A percentile compares a stretch with the other conserved stretches of the same genome.
These are phyloP conservation scores for Plotosus lineatus DNA, from an alignment of 2,113 vertebrate genomes.

Conservation along the genomic window DNA sequence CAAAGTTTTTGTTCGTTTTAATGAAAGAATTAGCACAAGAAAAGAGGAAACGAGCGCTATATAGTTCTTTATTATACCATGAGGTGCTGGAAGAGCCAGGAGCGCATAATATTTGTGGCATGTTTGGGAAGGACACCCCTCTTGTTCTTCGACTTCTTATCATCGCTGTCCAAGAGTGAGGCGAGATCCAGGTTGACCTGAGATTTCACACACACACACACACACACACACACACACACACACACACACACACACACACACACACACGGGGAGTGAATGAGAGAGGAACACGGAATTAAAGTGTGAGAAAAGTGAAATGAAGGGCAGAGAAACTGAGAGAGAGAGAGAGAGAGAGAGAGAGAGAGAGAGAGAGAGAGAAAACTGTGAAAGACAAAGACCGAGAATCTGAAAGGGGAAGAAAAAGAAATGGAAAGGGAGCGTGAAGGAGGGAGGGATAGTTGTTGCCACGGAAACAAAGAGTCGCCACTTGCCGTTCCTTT, in stretches of 20 bases:
- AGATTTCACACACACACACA: slow-evolving; percentile 50
- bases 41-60: background rate
- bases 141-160: slow-evolving; percentile 99
- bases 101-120: slow-evolving; percentile 99
- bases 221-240: background rate
- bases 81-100: slow-evolving; percentile 99
- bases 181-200: slow-evolving; percentile 97
- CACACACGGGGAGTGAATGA: slow-evolving; percentile 9
- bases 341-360: background rate
- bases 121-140: slow-evolving; percentile 96
- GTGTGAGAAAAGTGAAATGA: slow-evolving; percentile 33
- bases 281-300: background rate
- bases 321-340: slow-evolving; percentile 20
- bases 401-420: slow-evolving; percentile 9
- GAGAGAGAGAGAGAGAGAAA: background rate
- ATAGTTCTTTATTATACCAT: slow-evolving; percentile 81
- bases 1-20: background rate
- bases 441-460: slow-evolving; percentile 62
- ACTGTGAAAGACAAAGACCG: background rate
- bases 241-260: slow-evolving; percentile 17
- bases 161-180: slow-evolving; percentile 92
- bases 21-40: background rate
- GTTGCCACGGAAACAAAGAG: slow-evolving; percentile 77
- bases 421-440: background rate
- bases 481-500: slow-evolving; percentile 69